These are phyloP conservation scores for Apis florea DNA, from an alignment of 1,140 invertebrate species.

Conservation along the genomic window DNA sequence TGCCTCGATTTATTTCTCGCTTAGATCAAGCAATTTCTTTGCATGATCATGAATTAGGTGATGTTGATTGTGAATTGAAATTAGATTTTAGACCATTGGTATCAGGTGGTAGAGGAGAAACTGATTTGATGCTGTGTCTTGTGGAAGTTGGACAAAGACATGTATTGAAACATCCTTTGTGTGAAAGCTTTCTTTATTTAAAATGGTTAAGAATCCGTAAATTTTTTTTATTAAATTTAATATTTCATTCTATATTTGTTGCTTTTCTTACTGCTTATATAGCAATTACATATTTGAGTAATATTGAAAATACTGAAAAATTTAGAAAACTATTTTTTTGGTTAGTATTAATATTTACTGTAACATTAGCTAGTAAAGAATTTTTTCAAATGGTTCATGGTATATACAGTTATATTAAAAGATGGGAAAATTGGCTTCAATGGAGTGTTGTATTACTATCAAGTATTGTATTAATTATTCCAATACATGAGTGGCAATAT, in stretches of 20 bases:
- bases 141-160: slow-evolving; percentile 88
- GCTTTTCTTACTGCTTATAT: slow-evolving; percentile 87
- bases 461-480: slow-evolving; percentile 78
- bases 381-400: slow-evolving; percentile 87
- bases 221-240: slow-evolving; percentile 89
- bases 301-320: slow-evolving; percentile 77
- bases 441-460: slow-evolving; percentile 88
- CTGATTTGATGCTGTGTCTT: slow-evolving; percentile 87
- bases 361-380: slow-evolving; percentile 85
- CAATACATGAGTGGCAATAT: slow-evolving; percentile 84
- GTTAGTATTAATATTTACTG: slow-evolving; percentile 80
- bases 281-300: slow-evolving; percentile 78
- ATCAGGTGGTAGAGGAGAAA: slow-evolving; percentile 84
- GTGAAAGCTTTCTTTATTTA: slow-evolving; percentile 89
- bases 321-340: slow-evolving; percentile 83
- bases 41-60: slow-evolving; percentile 90
- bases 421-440: slow-evolving; percentile 93
- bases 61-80: slow-evolving; percentile 90
- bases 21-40: slow-evolving; percentile 89
- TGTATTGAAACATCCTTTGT: slow-evolving; percentile 89
- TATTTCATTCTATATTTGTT: slow-evolving; percentile 89
- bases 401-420: slow-evolving; percentile 85
- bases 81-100: slow-evolving; percentile 88
- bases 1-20: slow-evolving; percentile 85
- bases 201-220: slow-evolving; percentile 92